phyloP scores from a whole-genome alignment of 2,888 invertebrate genomes.

The Cyclophora punctaria region DNA sequence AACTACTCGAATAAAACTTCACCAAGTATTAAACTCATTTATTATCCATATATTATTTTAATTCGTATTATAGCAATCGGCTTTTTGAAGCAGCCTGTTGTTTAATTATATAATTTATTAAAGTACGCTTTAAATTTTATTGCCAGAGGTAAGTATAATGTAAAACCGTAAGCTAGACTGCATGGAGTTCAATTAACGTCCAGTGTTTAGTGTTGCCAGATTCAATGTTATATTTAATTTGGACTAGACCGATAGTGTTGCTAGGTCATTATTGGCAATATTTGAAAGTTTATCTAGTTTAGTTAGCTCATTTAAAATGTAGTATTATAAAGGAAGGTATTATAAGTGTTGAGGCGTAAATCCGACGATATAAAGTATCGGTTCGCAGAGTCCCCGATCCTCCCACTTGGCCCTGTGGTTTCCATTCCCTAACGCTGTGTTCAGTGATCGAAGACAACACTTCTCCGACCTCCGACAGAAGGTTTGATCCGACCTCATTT shows the following conservation, averaged over 20 bases:
- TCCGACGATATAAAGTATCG: conserved; percentile 13
- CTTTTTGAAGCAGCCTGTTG: no score
- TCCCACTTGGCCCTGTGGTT: conserved; percentile 76
- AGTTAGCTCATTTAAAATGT: no score
- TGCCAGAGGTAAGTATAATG: conserved; percentile 44
- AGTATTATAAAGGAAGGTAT: background rate
- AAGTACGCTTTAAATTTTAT: conserved; percentile 25
- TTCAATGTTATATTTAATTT: conserved; percentile 12
- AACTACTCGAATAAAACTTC: conserved; percentile 13
- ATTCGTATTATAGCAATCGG: background rate
- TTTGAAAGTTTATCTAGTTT: background rate
- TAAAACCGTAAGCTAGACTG: conserved; percentile 41
- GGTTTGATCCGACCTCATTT: conserved; percentile 45
- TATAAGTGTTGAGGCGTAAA: conserved; percentile 10
- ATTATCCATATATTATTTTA: conserved; percentile 11
- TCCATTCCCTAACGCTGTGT: conserved; percentile 76
- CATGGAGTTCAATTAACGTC: conserved; percentile 45
- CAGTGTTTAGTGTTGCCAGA: conserved; percentile 28
- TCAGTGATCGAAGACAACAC: conserved; percentile 69
- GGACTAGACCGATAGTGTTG: no score
- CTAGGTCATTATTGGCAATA: background rate
- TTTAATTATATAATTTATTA: conserved; percentile 4
- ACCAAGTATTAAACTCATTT: conserved; percentile 10
- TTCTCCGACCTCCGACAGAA: conserved; percentile 65
- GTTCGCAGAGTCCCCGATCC: conserved; percentile 74